These are phyloP conservation scores for Drosophila kepulauana DNA, from an alignment of 1,140 invertebrate genomes.

Conservation along the genomic window DNA sequence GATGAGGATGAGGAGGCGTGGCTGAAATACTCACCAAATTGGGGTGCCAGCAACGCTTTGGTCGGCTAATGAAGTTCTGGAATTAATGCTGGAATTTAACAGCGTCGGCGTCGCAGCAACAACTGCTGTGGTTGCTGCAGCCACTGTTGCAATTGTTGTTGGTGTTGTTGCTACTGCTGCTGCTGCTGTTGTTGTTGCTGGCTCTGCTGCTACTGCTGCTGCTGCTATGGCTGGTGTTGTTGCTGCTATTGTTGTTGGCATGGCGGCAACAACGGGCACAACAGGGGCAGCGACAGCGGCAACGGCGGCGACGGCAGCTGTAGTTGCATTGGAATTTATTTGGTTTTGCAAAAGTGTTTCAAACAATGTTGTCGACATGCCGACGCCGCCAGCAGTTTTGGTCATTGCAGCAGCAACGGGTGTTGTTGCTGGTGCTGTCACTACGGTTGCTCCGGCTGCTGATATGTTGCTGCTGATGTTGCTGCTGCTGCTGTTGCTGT, in stretches of 20 bases:
- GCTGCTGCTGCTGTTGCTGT: conserved; percentile 26
- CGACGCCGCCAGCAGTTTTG: conserved; percentile 46
- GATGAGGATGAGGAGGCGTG: background rate
- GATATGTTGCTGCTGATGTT: conserved; percentile 52
- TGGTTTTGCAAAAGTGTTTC: conserved; percentile 83
- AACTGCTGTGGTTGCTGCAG: conserved; percentile 38
- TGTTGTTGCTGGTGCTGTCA: conserved; percentile 32
- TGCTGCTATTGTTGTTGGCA: conserved; percentile 28
- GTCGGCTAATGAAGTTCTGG: conserved; percentile 83
- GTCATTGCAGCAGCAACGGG: conserved; percentile 38
- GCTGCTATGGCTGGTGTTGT: no score
- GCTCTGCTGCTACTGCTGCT: no score
- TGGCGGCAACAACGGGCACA: conserved; percentile 15
- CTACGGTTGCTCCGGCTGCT: conserved; percentile 31
- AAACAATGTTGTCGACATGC: conserved; percentile 80
- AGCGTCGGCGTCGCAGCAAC: conserved; percentile 50
- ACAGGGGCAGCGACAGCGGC: conserved; percentile 4
- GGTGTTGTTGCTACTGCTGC: conserved; percentile 38
- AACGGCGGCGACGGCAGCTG: conserved; percentile 11
- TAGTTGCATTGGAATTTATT: conserved; percentile 81
- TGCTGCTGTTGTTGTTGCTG: conserved; percentile 40
- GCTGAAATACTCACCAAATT: conserved; percentile 63
- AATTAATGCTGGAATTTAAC: conserved; percentile 81
- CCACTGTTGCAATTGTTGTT: conserved; percentile 33
- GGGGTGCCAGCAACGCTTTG: conserved; percentile 45